These are phyloP conservation scores for Sinosuthora webbiana DNA, from an alignment of 2,113 vertebrate species.

Conservation along the genomic window DNA sequence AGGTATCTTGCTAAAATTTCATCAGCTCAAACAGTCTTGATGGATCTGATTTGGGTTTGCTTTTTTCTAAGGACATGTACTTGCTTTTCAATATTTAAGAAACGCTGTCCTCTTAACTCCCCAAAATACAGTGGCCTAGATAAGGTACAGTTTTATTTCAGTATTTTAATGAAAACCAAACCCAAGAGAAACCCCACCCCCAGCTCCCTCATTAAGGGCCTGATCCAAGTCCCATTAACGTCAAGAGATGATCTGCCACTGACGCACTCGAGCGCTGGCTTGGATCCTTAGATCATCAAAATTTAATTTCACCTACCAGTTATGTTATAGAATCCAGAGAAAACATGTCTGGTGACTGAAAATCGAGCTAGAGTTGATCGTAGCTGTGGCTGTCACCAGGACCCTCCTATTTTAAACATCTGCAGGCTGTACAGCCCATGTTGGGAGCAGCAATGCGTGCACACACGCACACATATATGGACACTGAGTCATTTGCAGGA, in stretches of 20 bases:
- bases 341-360: not conserved
- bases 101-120: not conserved
- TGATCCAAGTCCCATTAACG: slow-evolving; percentile 40
- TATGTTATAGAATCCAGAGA: not conserved
- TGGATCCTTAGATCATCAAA: not conserved
- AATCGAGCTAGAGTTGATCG: not conserved
- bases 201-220: not conserved
- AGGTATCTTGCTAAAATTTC: not conserved
- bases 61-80: not conserved
- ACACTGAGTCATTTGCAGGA: slow-evolving; percentile 46
- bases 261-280: slow-evolving; percentile 23
- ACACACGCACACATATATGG: slow-evolving; percentile 7
- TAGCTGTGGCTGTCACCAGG: not conserved
- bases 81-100: not conserved
- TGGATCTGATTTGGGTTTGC: not conserved
- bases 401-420: slow-evolving; percentile 2
- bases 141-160: not conserved
- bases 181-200: not conserved
- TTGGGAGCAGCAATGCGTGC: not conserved
- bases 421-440: not conserved
- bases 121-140: not conserved
- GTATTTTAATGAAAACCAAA: slow-evolving; percentile 28
- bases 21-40: not conserved
- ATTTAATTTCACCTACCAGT: not conserved
- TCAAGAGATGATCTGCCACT: slow-evolving; percentile 38